Evolutionary conservation across 23 tunicate genomes (phyloP), one percentile per base, ranked within the genome.

Genomic region (Halocynthia aurantium): DNA sequence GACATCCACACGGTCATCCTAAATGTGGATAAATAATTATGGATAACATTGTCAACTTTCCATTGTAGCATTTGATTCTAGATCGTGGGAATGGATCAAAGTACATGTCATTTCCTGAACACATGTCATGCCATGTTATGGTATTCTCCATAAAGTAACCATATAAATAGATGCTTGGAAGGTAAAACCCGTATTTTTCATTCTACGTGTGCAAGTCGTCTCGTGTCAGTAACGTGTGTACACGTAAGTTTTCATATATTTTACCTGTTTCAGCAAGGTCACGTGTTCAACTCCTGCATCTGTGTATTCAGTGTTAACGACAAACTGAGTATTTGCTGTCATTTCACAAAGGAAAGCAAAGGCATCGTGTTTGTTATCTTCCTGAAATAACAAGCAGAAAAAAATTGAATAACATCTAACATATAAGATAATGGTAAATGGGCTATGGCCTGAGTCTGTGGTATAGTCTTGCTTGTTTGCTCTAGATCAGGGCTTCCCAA

Each of bases 301-400:
- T 10, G 76, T 81, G 82, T 94, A 88, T 64, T 94, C 99, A 49
- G 73, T 84, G 75, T 94, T 94, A 61, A 94, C 57, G 54, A 63
- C 69, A 53, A 81, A 84, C 61, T 71, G 78, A 5, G 80, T 22
- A 57, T 77, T 70, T 7, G 83, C 96, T 21, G 93, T 56, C 83
- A 81, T 8, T 15, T 70, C 69, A 75, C 87, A 81, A 9, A 94
- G 74, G 52, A 77, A 82, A 5, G 82, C 83, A 79, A 71, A 88
- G 22, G 96, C 96, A 50, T 88, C 95, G 17, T 57, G 21, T 7
- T 71, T 73, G 12, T 87, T 77, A 49, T 94, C 98, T 40, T 78
- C 76, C 93, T 87, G 76, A 0, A 12, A 51, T 12, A 31, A 31
- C 44, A 31, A 31, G 44, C 44, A 31, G 44, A 4, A 31, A 31